Conservation (phyloP, 2,888 invertebrate species). For the Andrena marginata region DNA sequence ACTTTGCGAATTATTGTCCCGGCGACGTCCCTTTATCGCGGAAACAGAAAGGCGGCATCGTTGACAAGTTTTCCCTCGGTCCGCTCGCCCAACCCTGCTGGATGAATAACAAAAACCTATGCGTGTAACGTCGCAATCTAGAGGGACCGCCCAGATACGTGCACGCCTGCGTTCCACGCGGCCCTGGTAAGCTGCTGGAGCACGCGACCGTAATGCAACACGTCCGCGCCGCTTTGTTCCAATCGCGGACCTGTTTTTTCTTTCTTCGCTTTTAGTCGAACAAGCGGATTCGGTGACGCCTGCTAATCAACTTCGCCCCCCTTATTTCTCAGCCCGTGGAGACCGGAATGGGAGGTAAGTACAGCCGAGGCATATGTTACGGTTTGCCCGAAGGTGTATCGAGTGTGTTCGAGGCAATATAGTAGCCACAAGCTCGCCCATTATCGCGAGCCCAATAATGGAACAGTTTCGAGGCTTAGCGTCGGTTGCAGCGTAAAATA, state of each 20-base stretch:
- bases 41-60: slow-evolving; percentile 51
- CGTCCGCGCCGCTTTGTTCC: slow-evolving; percentile 5
- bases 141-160: slow-evolving; percentile 11
- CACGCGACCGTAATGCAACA: slow-evolving; percentile 39
- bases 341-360: too few relatives aligned
- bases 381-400: too few relatives aligned
- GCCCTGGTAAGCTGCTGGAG: slow-evolving; percentile 10
- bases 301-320: too few relatives aligned
- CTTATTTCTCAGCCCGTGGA: too few relatives aligned
- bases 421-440: too few relatives aligned
- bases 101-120: slow-evolving; percentile 18
- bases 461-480: too few relatives aligned
- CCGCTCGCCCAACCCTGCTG: neutral
- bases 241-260: neutral
- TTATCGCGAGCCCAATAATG: neutral
- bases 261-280: neutral
- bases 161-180: slow-evolving; percentile 31
- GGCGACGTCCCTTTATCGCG: slow-evolving; percentile 57
- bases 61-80: slow-evolving; percentile 61
- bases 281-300: too few relatives aligned
- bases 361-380: too few relatives aligned
- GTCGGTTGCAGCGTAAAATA: neutral
- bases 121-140: slow-evolving; percentile 57
- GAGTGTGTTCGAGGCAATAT: too few relatives aligned
- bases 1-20: slow-evolving; percentile 67